Evolutionary conservation across 2,113 vertebrate species (phyloP), one percentile per base, ranked within the genome.

Genomic region (Pardalotus punctatus): DNA sequence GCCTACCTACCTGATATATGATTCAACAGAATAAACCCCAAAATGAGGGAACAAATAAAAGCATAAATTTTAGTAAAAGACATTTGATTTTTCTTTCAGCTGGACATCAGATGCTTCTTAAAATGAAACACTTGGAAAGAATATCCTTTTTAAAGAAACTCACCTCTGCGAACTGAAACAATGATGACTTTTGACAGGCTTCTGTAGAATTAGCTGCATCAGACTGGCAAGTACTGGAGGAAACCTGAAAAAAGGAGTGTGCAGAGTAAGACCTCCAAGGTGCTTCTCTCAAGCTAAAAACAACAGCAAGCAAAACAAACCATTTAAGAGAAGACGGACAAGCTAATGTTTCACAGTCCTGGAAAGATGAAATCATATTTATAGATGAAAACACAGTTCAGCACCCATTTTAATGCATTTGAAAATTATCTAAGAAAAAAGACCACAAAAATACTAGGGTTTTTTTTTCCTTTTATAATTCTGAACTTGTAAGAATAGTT

Each of bases 121-220:
- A 57, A 81, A 50, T 33, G 12, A 64, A 81, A 14, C 10, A 23
- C 9, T 19, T 15, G 8, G 36, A 4, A 69, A 90, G 50, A 38
- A 18, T 65, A 61, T 0, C 3, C 23, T 36, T 73, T 53, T 60
- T 21, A 53, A 74, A 69, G 45, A 74, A 76, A 70, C 94, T 83
- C 97, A 99, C 99, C 98, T 99, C 99, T 70, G 98, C 98, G 93
- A 98, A 98, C 70, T 98, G 98, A 96, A 99, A 98, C 81, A 98
- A 95, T 35, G 98, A 98, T 25, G 98, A 98, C 78, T 98, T 98
- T 82, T 98, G 98, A 95, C 98, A 98, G 72, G 97, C 94, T 93
- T 98, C 98, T 36, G 97, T 95, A 33, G 98, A 97, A 92, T 98
- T 98, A 86, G 98, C 90, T 92, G 97, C 93, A 96, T 98, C 98